Evolutionary conservation across 2,888 invertebrate species (phyloP), one percentile per base, ranked within the genome.

Genomic region (Argyra leucocephala): DNA sequence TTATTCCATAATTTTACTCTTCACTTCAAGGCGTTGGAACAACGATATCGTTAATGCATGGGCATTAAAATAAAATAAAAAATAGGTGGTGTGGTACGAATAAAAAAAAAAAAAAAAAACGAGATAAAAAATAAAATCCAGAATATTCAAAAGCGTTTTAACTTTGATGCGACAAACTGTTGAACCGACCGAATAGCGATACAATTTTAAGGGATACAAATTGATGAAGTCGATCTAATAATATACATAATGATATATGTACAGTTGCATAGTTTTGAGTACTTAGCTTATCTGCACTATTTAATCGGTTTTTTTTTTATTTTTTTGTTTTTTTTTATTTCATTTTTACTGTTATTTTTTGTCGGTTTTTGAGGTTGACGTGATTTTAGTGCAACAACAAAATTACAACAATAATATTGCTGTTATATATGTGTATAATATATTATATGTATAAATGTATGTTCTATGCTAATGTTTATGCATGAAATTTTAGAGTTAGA

Each of bases 301-400:
- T 48, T 48, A 48, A 48, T 48, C 48, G 48, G 48, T 48, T 48
- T 48, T 48, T 15, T 18, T 48, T n/a, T n/a, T 48, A 18, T 18
- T 2, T n/a, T 48, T n/a, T 6, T 48, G 12, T 48, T 18, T 48
- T 48, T 48, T 15, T 48, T 48, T 3, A 12, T 48, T 9, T 48
- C 1, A 18, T 15, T 18, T 2, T 48, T 48, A 12, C 3, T 48
- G 3, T 48, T 18, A 1, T 48, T 48, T 48, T 48, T 6, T 15
- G 48, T 18, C 15, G 48, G 48, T 48, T 48, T 48, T 48, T 48
- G 48, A 48, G 48, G 48, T 48, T 48, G 48, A 48, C 48, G 48
- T 15, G 48, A 48, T 48, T 48, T 9, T 31, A 18, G 18, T 48
- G 48, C 48, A 48, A 48, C 5, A 31, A 18, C 18, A 48, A 9